Evolutionary conservation across 1,140 invertebrate species (phyloP).

Genomic region (Diploscapter pachys): DNA sequence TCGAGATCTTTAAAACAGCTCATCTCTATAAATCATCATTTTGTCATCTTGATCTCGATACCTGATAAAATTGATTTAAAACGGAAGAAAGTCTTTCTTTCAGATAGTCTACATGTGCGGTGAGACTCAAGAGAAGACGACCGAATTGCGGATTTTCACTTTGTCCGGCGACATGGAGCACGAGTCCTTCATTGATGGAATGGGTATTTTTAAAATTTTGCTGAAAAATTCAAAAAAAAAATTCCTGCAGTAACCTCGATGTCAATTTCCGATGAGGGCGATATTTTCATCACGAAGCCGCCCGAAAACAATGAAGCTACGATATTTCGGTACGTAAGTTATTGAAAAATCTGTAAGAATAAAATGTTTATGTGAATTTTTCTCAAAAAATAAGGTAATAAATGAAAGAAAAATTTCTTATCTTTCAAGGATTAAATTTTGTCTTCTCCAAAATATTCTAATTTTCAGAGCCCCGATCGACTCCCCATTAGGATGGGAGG

Average conservation of each 20-base stretch:
- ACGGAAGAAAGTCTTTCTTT: constrained; percentile 2
- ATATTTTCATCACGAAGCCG: constrained; percentile 51
- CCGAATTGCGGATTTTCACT: constrained; percentile 46
- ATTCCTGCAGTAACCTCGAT: constrained; percentile 31
- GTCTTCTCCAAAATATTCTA: neutral
- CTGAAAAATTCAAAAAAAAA: constrained; percentile 1
- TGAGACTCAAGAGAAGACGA: constrained; percentile 43
- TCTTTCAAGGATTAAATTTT: neutral
- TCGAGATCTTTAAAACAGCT: too few relatives aligned
- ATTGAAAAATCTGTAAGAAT: neutral
- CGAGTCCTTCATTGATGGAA: constrained; percentile 54
- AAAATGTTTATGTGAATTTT: neutral
- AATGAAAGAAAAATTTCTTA: neutral
- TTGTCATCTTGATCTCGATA: too few relatives aligned
- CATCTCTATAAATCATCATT: too few relatives aligned
- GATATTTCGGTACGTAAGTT: constrained; percentile 44
- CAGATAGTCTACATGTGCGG: constrained; percentile 51
- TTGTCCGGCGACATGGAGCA: constrained; percentile 51
- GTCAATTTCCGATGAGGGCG: constrained; percentile 42
- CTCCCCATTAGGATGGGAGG: constrained; percentile 51
- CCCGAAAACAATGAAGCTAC: constrained; percentile 42
- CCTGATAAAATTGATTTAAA: too few relatives aligned
- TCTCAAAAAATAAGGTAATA: neutral
- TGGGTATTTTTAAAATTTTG: constrained; percentile 17
- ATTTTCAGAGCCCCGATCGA: constrained; percentile 36